These are phyloP conservation scores for Pristionchus maxplancki DNA, from an alignment of 2,888 invertebrate genomes.

Conservation along the genomic window DNA sequence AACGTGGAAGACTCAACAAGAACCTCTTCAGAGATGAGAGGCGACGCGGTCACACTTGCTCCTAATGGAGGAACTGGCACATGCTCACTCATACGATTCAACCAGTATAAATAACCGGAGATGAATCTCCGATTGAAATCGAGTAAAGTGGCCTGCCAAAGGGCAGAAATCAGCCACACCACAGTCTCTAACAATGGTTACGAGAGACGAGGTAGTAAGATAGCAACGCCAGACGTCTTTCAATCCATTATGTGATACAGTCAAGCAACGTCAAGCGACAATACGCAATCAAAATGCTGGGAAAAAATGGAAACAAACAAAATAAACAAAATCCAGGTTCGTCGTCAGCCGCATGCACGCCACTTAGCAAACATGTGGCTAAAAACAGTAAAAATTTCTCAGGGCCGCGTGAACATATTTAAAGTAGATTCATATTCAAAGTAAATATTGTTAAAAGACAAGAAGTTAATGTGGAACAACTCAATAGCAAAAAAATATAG, in stretches of 20 bases:
- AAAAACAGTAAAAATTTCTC: neutral
- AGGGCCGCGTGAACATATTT: too few species aligned
- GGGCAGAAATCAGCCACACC: neutral
- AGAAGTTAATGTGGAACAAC: too few species aligned
- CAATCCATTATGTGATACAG: too few species aligned
- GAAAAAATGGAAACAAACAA: neutral
- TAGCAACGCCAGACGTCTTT: too few species aligned
- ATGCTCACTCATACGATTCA: slow-evolving; percentile 40
- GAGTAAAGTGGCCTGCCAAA: neutral
- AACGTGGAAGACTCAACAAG: slow-evolving; percentile 15
- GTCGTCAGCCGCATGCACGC: neutral
- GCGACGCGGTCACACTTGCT: neutral
- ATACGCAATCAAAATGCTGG: neutral
- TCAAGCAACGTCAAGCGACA: too few species aligned
- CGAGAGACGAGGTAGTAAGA: too few species aligned
- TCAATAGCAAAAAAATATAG: too few species aligned
- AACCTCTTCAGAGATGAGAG: neutral
- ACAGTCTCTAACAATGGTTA: too few species aligned
- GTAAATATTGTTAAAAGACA: too few species aligned
- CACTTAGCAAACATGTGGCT: too few species aligned
- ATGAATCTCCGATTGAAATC: neutral
- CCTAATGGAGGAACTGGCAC: slow-evolving; percentile 6
- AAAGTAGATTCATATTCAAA: too few species aligned
- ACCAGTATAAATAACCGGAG: neutral
- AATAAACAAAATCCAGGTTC: neutral